Conservation (phyloP, 2,113 vertebrate species). For the Erpornis zantholeuca region DNA sequence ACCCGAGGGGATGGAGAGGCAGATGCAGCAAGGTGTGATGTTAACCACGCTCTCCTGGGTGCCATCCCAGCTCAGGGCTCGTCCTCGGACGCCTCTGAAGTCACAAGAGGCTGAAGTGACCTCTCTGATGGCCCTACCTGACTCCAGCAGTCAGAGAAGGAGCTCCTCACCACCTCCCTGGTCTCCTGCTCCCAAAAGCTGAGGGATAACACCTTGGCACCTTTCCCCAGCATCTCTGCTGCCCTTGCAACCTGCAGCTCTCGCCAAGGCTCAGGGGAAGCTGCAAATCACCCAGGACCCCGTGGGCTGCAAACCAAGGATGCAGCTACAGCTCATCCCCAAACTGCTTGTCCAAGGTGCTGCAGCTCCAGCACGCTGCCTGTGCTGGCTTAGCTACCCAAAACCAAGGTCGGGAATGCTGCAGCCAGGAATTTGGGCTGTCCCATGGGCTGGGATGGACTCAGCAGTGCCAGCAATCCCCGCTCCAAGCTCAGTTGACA, state of each 20-base stretch:
- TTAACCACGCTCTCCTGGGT: not conserved
- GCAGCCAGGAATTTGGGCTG: not conserved
- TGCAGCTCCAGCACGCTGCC: not conserved
- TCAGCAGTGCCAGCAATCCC: not conserved
- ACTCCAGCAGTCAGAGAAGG: not conserved
- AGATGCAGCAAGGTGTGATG: not conserved
- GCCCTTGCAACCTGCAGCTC: not conserved
- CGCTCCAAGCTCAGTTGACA: not conserved
- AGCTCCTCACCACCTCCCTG: not conserved
- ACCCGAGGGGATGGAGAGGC: not conserved
- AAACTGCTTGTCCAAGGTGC: not conserved
- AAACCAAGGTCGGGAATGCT: not conserved
- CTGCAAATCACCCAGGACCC: not conserved
- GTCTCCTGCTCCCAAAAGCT: not conserved
- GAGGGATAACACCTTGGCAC: not conserved
- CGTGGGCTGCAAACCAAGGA: not conserved
- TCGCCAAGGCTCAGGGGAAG: not conserved
- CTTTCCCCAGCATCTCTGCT: not conserved
- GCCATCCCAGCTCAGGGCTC: not conserved
- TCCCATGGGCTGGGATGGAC: not conserved
- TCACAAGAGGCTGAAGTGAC: not conserved
- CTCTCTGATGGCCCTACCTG: not conserved
- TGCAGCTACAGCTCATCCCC: not conserved
- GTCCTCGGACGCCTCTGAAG: not conserved
- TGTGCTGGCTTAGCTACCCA: not conserved